A percentile compares a stretch with the other conserved stretches of the same genome.
Conservation (phyloP, 2,113 vertebrate species). For the Brienomyrus brachyistius region DNA sequence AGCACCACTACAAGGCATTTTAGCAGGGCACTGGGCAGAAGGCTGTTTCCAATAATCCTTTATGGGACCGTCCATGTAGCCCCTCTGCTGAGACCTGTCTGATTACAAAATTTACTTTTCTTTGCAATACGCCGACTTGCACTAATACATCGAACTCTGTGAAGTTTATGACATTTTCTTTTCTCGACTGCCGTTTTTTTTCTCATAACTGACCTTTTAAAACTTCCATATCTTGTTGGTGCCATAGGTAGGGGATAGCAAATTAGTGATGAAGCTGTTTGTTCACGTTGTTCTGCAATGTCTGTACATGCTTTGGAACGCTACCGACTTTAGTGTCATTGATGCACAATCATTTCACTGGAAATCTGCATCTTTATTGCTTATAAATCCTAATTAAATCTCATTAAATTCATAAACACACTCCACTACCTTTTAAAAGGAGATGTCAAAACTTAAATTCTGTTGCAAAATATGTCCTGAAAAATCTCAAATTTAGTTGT, state of each 20-base stretch:
- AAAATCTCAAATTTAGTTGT: constrained; percentile 15
- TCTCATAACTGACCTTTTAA: constrained; percentile 37
- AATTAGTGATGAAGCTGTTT: constrained; percentile 53
- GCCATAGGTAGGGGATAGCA: constrained; percentile 44
- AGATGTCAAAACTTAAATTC: background rate
- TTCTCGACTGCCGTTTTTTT: constrained; percentile 28
- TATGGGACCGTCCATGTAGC: constrained; percentile 19
- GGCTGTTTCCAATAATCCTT: constrained; percentile 20
- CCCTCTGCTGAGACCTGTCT: background rate
- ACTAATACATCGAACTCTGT: constrained; percentile 30
- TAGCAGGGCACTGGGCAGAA: background rate
- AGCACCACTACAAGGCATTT: background rate
- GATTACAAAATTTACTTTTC: constrained; percentile 27
- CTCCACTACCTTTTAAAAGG: background rate
- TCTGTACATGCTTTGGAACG: constrained; percentile 48
- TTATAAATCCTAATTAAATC: constrained; percentile 40
- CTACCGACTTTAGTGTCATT: constrained; percentile 45
- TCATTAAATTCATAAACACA: constrained; percentile 6
- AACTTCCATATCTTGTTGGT: constrained; percentile 51
- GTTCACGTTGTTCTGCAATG: constrained; percentile 51
- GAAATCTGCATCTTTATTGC: constrained; percentile 32
- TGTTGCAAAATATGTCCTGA: constrained; percentile 10
- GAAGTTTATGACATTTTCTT: constrained; percentile 40
- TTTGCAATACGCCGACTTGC: constrained; percentile 23
- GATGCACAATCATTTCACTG: constrained; percentile 44